A percentile compares a stretch with the other conserved stretches of the same genome.
These are phyloP conservation scores for Drosophila funebris DNA, from an alignment of 1,140 invertebrate genomes.

Conservation along the genomic window DNA sequence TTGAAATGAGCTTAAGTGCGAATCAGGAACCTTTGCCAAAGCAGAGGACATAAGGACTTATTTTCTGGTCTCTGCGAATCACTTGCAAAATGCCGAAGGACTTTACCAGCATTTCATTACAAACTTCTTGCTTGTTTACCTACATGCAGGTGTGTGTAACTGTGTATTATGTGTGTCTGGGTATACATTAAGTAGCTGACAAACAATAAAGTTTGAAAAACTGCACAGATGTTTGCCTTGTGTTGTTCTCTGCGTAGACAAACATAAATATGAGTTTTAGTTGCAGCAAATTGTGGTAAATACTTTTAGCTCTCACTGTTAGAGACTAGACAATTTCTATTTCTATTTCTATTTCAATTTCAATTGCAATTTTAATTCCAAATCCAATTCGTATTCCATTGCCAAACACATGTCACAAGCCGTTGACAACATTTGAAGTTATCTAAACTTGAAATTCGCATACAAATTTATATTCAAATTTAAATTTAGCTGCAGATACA, in stretches of 20 bases:
- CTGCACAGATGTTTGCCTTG: constrained; percentile 1
- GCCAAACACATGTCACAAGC: constrained; percentile 23
- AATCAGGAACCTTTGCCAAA: not conserved
- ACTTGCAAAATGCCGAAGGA: not conserved
- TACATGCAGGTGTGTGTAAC: not conserved
- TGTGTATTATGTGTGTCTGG: not conserved
- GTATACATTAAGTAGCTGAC: not conserved
- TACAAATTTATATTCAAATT: constrained; percentile 27
- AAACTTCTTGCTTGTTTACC: constrained; percentile 7
- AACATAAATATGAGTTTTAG: constrained; percentile 21
- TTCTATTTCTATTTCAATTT: not conserved
- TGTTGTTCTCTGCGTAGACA: not conserved
- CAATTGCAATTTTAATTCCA: constrained; percentile 13
- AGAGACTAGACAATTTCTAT: not conserved
- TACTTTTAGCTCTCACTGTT: not conserved
- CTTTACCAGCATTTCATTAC: constrained; percentile 11
- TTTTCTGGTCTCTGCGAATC: not conserved
- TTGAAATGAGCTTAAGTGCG: constrained; percentile 12
- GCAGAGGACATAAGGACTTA: not conserved
- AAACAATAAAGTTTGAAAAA: constrained; percentile 3
- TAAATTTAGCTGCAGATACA: constrained; percentile 25
- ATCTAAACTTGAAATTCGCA: constrained; percentile 16
- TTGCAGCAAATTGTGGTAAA: not conserved
- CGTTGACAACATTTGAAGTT: not conserved
- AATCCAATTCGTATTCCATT: too few species aligned